Conservation (phyloP, 2,113 vertebrate species). For the Cyprinodon brontotheroides region DNA sequence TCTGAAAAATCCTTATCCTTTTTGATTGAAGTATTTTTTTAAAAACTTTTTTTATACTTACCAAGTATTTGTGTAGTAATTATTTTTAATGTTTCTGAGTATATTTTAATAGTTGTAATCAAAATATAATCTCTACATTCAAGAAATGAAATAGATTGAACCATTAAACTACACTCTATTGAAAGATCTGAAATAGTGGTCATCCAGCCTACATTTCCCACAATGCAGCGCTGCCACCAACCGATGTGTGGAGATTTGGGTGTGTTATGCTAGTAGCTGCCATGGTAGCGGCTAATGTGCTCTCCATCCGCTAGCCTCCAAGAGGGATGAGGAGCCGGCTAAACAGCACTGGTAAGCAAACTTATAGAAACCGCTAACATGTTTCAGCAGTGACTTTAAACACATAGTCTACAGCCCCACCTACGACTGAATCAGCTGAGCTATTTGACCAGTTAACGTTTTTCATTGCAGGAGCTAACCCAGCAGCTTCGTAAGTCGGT, state of each 20-base stretch:
- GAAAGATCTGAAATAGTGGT: neutral
- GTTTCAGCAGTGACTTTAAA: neutral
- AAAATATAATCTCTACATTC: neutral
- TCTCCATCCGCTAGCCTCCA: neutral
- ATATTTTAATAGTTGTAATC: neutral
- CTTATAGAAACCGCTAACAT: neutral
- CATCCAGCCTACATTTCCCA: constrained; percentile 23
- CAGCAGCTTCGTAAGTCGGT: neutral
- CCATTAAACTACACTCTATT: neutral
- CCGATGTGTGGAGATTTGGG: constrained; percentile 18
- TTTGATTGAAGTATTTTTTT: neutral
- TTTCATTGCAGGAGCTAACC: constrained; percentile 5
- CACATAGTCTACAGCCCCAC: neutral
- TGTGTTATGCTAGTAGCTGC: constrained; percentile 26
- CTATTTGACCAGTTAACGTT: neutral
- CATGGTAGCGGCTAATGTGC: constrained; percentile 12
- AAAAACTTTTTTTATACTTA: too few relatives aligned
- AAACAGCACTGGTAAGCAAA: constrained; percentile 23
- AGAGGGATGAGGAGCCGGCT: constrained; percentile 18
- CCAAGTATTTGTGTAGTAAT: too few relatives aligned
- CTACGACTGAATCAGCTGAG: neutral
- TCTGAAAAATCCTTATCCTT: neutral
- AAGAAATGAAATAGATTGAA: too few relatives aligned
- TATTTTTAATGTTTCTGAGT: too few relatives aligned
- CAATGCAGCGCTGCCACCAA: neutral